These are phyloP conservation scores for Alloplasta piceator DNA, from an alignment of 2,888 invertebrate genomes.

Conservation along the genomic window DNA sequence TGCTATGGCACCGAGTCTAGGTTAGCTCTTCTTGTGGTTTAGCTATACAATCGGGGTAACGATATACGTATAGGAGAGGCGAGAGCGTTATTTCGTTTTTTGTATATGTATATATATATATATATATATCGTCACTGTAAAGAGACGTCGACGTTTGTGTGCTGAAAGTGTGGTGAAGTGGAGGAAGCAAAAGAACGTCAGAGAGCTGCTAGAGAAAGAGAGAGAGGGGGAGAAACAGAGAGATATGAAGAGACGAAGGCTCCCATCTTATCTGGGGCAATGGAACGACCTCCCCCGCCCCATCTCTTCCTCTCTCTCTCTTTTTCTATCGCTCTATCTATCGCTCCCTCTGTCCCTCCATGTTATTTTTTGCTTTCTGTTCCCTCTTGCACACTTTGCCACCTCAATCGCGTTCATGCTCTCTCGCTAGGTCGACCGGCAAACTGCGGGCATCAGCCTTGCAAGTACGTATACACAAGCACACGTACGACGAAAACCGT, in stretches of 20 bases:
- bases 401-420: conserved; percentile 32
- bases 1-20: conserved; percentile 44
- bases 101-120: conserved; percentile 18
- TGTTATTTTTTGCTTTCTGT: neutral
- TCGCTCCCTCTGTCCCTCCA: conserved; percentile 19
- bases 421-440: conserved; percentile 58
- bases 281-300: conserved; percentile 71
- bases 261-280: conserved; percentile 76
- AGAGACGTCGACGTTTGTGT: conserved; percentile 53
- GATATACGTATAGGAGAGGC: conserved; percentile 4
- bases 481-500: conserved; percentile 17
- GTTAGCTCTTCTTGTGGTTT: conserved; percentile 43
- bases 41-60: conserved; percentile 11
- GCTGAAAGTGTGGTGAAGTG: conserved; percentile 44
- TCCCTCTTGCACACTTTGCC: conserved; percentile 15
- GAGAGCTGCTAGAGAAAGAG: conserved; percentile 27
- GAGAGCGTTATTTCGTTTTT: conserved; percentile 56
- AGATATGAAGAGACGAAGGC: conserved; percentile 46
- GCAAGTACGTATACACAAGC: conserved; percentile 16
- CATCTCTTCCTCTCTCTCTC: conserved; percentile 24
- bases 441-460: conserved; percentile 53
- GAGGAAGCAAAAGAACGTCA: conserved; percentile 56
- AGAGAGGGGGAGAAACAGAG: conserved; percentile 17
- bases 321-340: neutral
- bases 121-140: conserved; percentile 49